Conservation (phyloP, 1,140 invertebrate genomes). For the Stegodyphus dumicola region DNA sequence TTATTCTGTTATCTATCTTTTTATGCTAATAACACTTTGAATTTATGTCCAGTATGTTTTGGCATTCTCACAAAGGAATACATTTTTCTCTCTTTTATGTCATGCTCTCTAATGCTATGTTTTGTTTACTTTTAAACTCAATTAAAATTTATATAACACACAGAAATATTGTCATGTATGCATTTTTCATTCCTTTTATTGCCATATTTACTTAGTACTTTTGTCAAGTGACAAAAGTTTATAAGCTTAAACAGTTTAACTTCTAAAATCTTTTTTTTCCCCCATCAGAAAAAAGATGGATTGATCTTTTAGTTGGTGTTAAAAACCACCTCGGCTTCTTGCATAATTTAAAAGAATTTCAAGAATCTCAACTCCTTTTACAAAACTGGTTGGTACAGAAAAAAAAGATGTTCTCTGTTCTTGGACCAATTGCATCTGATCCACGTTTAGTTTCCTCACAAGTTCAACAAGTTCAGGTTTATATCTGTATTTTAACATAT, state of each 20-base stretch:
- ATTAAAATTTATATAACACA: too few relatives aligned
- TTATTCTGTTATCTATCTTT: too few relatives aligned
- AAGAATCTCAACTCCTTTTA: conserved; percentile 86
- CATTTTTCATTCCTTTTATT: too few relatives aligned
- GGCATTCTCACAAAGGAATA: too few relatives aligned
- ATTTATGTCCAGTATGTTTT: too few relatives aligned
- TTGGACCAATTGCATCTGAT: conserved; percentile 94
- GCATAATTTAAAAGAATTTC: conserved; percentile 91
- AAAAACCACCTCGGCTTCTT: conserved; percentile 85
- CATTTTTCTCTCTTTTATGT: too few relatives aligned
- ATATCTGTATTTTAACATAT: not conserved
- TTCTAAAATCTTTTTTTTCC: not conserved
- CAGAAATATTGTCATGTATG: too few relatives aligned
- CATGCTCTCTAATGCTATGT: too few relatives aligned
- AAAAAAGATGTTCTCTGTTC: conserved; percentile 92
- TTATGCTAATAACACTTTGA: too few relatives aligned
- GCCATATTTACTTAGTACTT: too few relatives aligned
- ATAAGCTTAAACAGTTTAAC: not conserved
- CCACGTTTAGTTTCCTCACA: conserved; percentile 94
- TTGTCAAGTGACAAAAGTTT: not conserved
- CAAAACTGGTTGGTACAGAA: conserved; percentile 89
- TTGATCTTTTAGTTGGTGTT: conserved; percentile 83
- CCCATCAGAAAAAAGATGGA: conserved; percentile 75
- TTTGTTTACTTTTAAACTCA: too few relatives aligned
- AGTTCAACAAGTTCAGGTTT: conserved; percentile 81